These are phyloP conservation scores for Leucoma salicis DNA, from an alignment of 2,888 invertebrate genomes.

Conservation along the genomic window DNA sequence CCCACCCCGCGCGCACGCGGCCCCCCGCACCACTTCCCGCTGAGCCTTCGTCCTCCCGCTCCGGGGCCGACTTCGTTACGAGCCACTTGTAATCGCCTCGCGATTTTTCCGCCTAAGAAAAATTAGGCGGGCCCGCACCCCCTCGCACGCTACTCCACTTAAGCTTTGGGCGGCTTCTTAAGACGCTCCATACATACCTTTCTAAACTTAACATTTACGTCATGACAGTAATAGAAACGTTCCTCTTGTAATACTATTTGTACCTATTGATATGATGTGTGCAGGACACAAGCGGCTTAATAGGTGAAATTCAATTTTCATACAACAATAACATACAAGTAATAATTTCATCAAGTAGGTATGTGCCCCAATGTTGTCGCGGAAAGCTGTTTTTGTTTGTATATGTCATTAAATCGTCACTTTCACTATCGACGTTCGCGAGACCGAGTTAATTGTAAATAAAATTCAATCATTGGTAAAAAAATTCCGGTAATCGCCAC, in stretches of 20 bases:
- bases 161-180: constrained; percentile 70
- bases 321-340: constrained; percentile 8
- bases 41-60: constrained; percentile 41
- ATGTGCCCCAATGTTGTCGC: constrained; percentile 70
- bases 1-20: constrained; percentile 10
- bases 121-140: constrained; percentile 76
- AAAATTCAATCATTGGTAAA: constrained; percentile 81
- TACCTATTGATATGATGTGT: no score
- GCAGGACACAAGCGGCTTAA: no score
- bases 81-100: constrained; percentile 81
- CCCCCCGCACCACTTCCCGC: constrained; percentile 15
- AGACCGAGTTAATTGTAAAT: constrained; percentile 79
- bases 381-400: constrained; percentile 76
- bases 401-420: constrained; percentile 80
- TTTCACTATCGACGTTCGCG: constrained; percentile 70
- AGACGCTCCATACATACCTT: constrained; percentile 61
- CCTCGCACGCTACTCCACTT: constrained; percentile 49
- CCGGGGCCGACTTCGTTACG: constrained; percentile 78
- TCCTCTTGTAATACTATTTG: no score
- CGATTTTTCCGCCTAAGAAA: constrained; percentile 82
- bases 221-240: no score
- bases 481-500: constrained; percentile 72
- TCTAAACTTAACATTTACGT: constrained; percentile 25
- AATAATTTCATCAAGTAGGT: no score
- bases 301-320: no score